Base-by-base conservation (phyloP, 2,888 invertebrate species). In the Elegia similella region DNA sequence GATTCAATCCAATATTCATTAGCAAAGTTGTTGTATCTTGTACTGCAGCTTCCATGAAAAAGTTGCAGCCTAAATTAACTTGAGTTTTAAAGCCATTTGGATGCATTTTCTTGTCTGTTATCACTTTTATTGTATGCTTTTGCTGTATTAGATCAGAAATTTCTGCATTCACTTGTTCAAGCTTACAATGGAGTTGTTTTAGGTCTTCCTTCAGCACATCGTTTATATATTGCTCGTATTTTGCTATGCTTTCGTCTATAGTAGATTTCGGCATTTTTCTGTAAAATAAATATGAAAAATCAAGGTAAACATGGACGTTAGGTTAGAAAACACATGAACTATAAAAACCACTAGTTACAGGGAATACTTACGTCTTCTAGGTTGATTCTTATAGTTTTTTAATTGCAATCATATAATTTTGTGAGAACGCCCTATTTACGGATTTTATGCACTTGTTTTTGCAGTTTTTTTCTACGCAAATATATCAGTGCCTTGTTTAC, bases 41-140 rank as follows among this genome's bases (percentile, higher is more conserved):
- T 55, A 97, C 94, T 56, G 94, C 87, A 0, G 96, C 96, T 78
- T 97, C 95, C 77, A 96, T 94, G 71, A 96, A 97, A 66, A 97
- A 95, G 78, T 95, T 96, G 68, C 95, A 95, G n/a, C 97, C 97
- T 32, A 98, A 84, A 76, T 97, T 96, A 29, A 97, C 93, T 72
- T 90, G 89, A 3, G 84, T 80, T 73, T 89, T 89, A 54, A 88
- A 88, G 1, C 90, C 88, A 16, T 76, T 57, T 6, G 93, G 89
- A 50, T 93, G 88, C 0, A 92, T 75, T 2, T 88, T 84, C 38
- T 92, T 92, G 58, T 93, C 92, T 52, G 93, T 79, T 3, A 96
- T 82, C 0, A 94, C 93, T 75, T 94, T 93, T 17, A 97, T 92
- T 0, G 94, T 92, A 57, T 94, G 94, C 76, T 95, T 94, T 47